Conservation (phyloP, 30 jellyfish, hydroid and myxozoan genomes). For the Cassiopea xamachana region DNA sequence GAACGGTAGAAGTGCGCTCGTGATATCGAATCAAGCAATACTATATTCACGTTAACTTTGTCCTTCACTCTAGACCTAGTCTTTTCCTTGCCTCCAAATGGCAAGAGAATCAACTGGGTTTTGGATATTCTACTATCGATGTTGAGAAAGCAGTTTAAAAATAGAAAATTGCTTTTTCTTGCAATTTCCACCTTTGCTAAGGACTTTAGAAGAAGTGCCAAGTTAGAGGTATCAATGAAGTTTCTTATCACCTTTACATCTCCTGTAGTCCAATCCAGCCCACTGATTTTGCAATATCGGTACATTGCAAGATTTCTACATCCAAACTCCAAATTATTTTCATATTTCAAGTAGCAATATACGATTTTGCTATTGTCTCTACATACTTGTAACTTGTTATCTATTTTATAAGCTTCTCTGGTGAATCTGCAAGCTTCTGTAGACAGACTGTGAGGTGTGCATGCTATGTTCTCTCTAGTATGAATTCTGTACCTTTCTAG, state of each 20-base stretch:
- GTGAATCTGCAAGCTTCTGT: conserved; percentile 69
- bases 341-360: conserved; percentile 2
- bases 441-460: conserved; percentile 77
- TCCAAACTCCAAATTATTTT: background rate
- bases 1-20: conserved; percentile 90
- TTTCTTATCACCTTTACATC: background rate
- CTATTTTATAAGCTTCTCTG: conserved; percentile 42
- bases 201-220: background rate
- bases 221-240: background rate
- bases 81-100: background rate
- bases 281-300: conserved; percentile 5
- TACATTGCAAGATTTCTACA: conserved; percentile 9
- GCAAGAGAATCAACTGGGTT: conserved; percentile 47
- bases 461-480: conserved; percentile 3
- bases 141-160: conserved; percentile 34
- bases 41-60: conserved; percentile 59
- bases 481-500: background rate
- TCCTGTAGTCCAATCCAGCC: conserved; percentile 11
- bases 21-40: conserved; percentile 87
- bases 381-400: conserved; percentile 53
- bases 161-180: conserved; percentile 16
- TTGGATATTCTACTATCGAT: background rate
- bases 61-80: background rate
- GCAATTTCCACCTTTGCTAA: conserved; percentile 10
- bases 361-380: background rate